Evolutionary conservation across 2,888 invertebrate genomes (phyloP), one percentile per base, ranked within the genome.

Genomic region (Ctenicera cuprea): DNA sequence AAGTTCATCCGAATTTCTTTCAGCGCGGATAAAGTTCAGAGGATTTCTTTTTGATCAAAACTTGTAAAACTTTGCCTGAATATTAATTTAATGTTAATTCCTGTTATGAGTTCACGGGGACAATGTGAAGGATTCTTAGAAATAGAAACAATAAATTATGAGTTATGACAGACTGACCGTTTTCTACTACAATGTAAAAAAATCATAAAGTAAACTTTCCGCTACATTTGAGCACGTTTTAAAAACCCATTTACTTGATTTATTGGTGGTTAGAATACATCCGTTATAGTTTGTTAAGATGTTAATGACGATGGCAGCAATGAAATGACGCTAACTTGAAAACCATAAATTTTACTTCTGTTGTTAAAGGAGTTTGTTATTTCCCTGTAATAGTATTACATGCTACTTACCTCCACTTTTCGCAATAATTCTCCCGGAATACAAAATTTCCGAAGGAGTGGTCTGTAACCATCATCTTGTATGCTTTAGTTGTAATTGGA

Each of bases 171-270:
- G 18, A 22, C n/a, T 57, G 57, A 37, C 57, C 33, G 33, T 18
- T 57, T 57, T 62, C 33, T 18, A 62, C 18, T 62, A 61, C 61
- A 67, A 57, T 57, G 67, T 67, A 43, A 57, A 67, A 64, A 64
- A 67, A 8, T 30, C 59, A 33, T 67, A 67, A 67, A 59, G 33
- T n/a, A 41, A 41, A 26, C 45, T 57, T 67, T 33, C 54, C 54
- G 41, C 59, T 38, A 59, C 37, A 37, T 59, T 61, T 37, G 45
- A 38, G 26, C 59, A 67, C 54, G 67, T 59, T 57, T 66, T 71
- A 71, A 66, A 65, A 65, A 71, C 22, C 63, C 37, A 71, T 71
- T 62, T 54, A 33, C n/a, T 37, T 71, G 71, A 71, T 71, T 71
- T 71, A 71, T 71, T 66, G 50, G 33, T 41, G 37, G 64, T 69